Evolutionary conservation across 2,113 vertebrate genomes (phyloP), one percentile per base, ranked within the genome.

Genomic region (Ptychochromis oligacanthus): DNA sequence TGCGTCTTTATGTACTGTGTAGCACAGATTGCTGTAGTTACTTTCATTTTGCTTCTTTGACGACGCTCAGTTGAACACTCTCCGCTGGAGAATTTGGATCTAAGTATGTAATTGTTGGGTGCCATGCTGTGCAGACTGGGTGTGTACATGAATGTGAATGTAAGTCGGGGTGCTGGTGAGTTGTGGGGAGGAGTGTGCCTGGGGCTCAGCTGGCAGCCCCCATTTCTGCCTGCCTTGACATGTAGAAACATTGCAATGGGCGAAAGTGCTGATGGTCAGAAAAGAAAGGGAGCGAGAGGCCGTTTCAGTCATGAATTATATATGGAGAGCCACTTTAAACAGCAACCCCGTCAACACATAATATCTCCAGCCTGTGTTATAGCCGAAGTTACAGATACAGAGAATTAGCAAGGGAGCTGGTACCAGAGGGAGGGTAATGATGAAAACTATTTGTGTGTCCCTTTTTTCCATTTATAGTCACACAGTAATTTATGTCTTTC

Each of bases 201-300:
- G 85, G 55, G 46, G 62, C 80, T 70, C 84, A 77, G 81, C 90
- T 82, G 87, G 77, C 60, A 34, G 79, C 78, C 86, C 83, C 84
- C 79, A 62, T 88, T 88, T 88, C 84, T 83, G 85, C 88, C 83
- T 80, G 62, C 85, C 60, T 80, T 75, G 88, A 93, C 91, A 75
- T 79, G 87, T 74, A 77, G 89, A 89, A 89, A 90, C 92, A 91
- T 93, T 90, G 88, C 90, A 90, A 92, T 67, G 40, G 70, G 60
- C 46, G 83, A 95, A 94, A 95, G 88, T 94, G 95, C 95, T 95
- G 95, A 96, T 93, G 93, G 91, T 91, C 90, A 90, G 94, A 91
- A 95, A 95, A 90, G 61, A 91, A 89, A 88, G 55, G 79, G 79
- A 90, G 87, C 75, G 79, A 85, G 91, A 87, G 83, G 92, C 91